Evolutionary conservation across 30 jellyfish, hydroid and myxozoan genomes (phyloP).

Genomic region (Hydra vulgaris): DNA sequence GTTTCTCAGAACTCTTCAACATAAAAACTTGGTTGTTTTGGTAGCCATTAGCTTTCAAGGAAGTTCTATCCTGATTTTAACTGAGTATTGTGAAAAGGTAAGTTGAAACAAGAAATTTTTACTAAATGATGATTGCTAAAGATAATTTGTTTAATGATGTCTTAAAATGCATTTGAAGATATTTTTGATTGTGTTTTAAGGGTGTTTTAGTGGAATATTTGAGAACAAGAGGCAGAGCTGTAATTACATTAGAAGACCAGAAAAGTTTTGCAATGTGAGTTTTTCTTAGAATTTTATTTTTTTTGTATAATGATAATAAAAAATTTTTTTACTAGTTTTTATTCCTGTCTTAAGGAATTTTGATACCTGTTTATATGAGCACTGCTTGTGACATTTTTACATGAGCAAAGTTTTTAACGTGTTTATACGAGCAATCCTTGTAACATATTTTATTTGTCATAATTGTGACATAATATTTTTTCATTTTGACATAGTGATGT

Average conservation of each 20-base stretch:
- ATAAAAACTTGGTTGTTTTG: conserved; percentile 58
- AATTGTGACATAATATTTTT: neutral
- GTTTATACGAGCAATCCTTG: no score
- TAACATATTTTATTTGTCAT: no score
- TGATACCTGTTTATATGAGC: no score
- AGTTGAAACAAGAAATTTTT: no score
- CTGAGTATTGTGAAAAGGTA: conserved; percentile 88
- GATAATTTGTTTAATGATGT: no score
- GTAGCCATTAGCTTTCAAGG: conserved; percentile 77
- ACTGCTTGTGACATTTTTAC: no score
- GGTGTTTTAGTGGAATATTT: conserved; percentile 78
- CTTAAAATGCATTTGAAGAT: no score
- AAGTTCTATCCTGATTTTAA: conserved; percentile 36
- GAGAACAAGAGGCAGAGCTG: conserved; percentile 93
- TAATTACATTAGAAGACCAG: conserved; percentile 83
- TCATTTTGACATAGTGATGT: conserved; percentile 70
- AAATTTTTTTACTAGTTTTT: neutral
- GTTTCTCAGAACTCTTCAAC: conserved; percentile 59
- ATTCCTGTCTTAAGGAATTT: no score
- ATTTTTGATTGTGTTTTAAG: conserved; percentile 28
- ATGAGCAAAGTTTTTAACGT: no score
- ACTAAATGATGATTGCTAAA: neutral
- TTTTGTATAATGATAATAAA: neutral
- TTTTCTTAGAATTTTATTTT: neutral
- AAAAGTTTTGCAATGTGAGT: conserved; percentile 70